Base-by-base conservation (phyloP, 2,113 vertebrate genomes). In the Oenanthe melanoleuca region DNA sequence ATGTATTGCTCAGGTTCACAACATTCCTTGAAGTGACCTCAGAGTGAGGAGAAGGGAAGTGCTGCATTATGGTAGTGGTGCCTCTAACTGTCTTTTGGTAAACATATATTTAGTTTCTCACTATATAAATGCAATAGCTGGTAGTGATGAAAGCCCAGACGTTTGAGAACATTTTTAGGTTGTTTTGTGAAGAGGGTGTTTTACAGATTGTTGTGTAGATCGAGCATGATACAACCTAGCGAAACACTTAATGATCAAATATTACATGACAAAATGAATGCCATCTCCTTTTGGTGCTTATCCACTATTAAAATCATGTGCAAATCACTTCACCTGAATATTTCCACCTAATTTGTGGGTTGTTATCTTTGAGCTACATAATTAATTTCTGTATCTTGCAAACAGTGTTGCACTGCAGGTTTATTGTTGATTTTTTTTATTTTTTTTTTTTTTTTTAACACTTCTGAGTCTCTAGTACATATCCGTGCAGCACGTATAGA, bases 291-390 rank as follows among this genome's bases (percentile, higher is more conserved):
- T 80, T 78, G 67, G 80, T 80, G 44, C 71, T 96, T 95, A 96
- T 92, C 74, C 71, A 80, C 65, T 95, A 88, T 34, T 84, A 74
- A 93, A 93, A 97, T 89, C 33, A 72, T 80, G 70, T 70, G 94
- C n/a, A 63, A 95, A 92, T 86, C 84, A 93, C 50, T 96, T 96
- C 94, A 94, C 49, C 66, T 94, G 93, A 97, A 91, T 95, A 95
- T 91, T 95, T 79, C 42, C 88, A 53, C 89, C 28, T 84, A 71
- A 97, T 94, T 91, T 95, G 63, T 57, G 78, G 37, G 56, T 88
- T 96, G 88, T 94, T 93, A 81, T 94, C 50, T 90, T 75, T 63
- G 69, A 96, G 91, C 63, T 93, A 65, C 86, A 60, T 75, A 64
- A 90, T 92, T 95, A 96, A 52, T 92, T 97, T 95, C 78, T 97